These are phyloP conservation scores for Cirrhinus molitorella DNA, from an alignment of 2,797 vertebrate genomes.

Conservation along the genomic window DNA sequence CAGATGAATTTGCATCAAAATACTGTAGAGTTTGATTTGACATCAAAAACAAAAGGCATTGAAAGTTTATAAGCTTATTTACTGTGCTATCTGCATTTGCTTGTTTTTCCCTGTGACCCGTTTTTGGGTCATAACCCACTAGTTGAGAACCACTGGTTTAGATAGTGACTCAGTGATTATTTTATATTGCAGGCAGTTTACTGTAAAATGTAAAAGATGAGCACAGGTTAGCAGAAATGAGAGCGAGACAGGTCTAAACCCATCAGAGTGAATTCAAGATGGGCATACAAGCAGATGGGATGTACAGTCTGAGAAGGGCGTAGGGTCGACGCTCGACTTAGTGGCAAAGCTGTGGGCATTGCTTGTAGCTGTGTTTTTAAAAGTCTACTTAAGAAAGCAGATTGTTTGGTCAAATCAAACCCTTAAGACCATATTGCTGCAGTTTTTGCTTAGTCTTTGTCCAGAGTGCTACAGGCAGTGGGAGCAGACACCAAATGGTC, in stretches of 20 bases:
- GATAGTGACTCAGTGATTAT: background rate
- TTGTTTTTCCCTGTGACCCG: background rate
- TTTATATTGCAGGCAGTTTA: background rate
- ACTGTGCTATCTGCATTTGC: background rate
- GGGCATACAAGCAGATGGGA: slow-evolving; percentile 83
- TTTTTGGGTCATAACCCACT: background rate
- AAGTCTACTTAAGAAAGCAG: slow-evolving; percentile 84
- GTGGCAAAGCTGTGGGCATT: slow-evolving; percentile 82
- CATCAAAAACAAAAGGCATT: background rate
- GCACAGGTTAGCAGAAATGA: slow-evolving; percentile 53
- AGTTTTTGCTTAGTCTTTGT: slow-evolving; percentile 72
- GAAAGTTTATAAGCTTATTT: slow-evolving; percentile 11
- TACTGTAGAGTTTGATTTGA: background rate
- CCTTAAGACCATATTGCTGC: slow-evolving; percentile 82
- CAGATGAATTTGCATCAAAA: background rate
- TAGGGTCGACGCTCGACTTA: slow-evolving; percentile 76
- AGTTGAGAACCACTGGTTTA: background rate
- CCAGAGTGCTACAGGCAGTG: slow-evolving; percentile 79
- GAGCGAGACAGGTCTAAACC: slow-evolving; percentile 75
- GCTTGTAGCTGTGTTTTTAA: slow-evolving; percentile 81
- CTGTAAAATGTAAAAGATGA: slow-evolving; percentile 13
- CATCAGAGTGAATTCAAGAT: slow-evolving; percentile 76
- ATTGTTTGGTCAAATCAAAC: slow-evolving; percentile 83
- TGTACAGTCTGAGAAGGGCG: slow-evolving; percentile 76
- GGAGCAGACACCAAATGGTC: slow-evolving; percentile 83